Evolutionary conservation across 2,113 vertebrate genomes (phyloP).

Genomic region (Nycticorax nycticorax): DNA sequence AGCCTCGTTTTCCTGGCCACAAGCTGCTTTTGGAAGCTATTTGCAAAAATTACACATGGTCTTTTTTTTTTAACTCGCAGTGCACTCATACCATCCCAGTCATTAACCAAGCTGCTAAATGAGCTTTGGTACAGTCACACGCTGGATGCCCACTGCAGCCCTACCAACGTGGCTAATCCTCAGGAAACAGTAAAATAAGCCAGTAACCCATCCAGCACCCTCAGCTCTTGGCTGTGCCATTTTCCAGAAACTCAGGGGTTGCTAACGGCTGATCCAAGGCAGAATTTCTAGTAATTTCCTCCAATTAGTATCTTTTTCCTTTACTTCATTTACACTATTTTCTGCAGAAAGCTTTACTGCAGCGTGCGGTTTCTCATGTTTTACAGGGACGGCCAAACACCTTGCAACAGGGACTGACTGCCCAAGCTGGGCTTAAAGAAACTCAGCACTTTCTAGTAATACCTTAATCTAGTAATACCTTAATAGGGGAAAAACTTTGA

Average conservation of each 20-base stretch:
- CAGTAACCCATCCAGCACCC: neutral
- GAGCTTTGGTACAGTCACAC: neutral
- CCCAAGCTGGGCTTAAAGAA: neutral
- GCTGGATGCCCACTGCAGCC: neutral
- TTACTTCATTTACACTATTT: neutral
- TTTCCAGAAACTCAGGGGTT: neutral
- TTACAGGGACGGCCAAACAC: neutral
- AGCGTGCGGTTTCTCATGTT: neutral
- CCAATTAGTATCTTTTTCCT: constrained; percentile 37
- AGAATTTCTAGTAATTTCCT: constrained; percentile 33
- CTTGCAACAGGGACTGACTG: neutral
- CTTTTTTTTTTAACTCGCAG: neutral
- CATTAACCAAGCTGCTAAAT: neutral
- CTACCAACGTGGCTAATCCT: neutral
- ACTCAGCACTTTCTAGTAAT: neutral
- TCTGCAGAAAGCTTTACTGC: neutral
- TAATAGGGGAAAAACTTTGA: neutral
- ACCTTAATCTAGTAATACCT: neutral
- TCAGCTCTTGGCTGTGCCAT: neutral
- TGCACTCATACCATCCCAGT: neutral
- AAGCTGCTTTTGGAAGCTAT: neutral
- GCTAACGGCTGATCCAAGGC: neutral
- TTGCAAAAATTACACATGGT: neutral
- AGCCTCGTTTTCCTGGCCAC: neutral
- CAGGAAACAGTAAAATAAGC: constrained; percentile 38